These are phyloP conservation scores for Hedya salicella DNA, from an alignment of 2,888 invertebrate genomes.

Conservation along the genomic window DNA sequence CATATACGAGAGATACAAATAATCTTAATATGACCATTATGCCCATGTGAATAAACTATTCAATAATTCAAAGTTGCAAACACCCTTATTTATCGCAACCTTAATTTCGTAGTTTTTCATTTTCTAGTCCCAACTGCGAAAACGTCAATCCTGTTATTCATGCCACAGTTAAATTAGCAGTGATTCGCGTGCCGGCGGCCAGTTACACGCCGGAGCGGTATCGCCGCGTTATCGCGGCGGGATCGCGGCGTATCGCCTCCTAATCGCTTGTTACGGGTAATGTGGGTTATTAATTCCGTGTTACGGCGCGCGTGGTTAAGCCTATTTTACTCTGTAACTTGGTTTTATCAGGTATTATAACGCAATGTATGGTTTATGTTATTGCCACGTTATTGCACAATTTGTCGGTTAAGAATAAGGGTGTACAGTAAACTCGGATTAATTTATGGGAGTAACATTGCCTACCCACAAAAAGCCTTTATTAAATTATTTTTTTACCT, in stretches of 20 bases:
- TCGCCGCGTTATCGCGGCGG: slow-evolving; percentile 29
- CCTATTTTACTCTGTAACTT: neutral
- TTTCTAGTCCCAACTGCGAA: neutral
- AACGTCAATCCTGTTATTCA: neutral
- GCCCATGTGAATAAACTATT: too few species aligned
- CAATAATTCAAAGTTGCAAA: too few species aligned
- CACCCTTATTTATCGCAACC: too few species aligned
- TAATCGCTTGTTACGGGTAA: slow-evolving; percentile 33
- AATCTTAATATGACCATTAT: too few species aligned
- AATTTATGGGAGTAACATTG: too few species aligned
- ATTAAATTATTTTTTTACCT: too few species aligned
- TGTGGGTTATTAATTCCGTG: slow-evolving; percentile 29
- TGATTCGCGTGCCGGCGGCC: slow-evolving; percentile 26
- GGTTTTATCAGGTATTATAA: neutral
- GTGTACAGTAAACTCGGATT: too few species aligned
- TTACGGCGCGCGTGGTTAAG: slow-evolving; percentile 1
- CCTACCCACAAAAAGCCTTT: too few species aligned
- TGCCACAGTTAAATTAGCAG: slow-evolving; percentile 20
- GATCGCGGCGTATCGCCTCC: slow-evolving; percentile 28
- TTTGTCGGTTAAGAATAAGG: too few species aligned
- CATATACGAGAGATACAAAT: too few species aligned
- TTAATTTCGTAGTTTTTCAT: too few species aligned
- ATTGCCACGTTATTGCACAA: too few species aligned
- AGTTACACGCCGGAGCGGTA: slow-evolving; percentile 20
- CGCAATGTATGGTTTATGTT: neutral